Percentiles rank a stretch among this genome's conserved stretches.
phyloP scores from a whole-genome alignment of 1,140 invertebrate species.

The Drosophila punjabiensis region DNA sequence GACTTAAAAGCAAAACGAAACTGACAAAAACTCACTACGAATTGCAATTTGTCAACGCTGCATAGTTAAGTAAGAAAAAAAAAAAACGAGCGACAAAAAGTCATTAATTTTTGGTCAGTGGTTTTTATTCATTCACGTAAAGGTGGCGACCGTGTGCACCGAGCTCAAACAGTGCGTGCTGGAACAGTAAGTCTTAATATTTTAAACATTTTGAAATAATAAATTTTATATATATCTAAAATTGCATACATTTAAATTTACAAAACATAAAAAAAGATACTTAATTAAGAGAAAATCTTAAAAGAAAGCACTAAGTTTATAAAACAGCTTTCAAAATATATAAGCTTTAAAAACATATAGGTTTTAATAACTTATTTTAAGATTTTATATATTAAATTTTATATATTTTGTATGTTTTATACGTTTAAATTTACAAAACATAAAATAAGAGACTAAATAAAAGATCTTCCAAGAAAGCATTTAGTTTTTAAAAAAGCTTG shows the following conservation, averaged over 20 bases:
- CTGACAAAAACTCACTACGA: constrained; percentile 11
- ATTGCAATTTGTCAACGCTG: constrained; percentile 64
- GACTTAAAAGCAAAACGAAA: constrained; percentile 3
- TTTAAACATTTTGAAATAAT: too few species aligned
- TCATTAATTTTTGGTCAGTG: constrained; percentile 39
- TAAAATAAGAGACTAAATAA: too few species aligned
- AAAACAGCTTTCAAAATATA: too few species aligned
- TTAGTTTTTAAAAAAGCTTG: too few species aligned
- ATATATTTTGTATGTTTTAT: too few species aligned
- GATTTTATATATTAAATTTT: too few species aligned
- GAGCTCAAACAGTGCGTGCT: constrained; percentile 12
- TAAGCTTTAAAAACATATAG: too few species aligned
- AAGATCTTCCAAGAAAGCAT: too few species aligned
- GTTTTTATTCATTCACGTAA: constrained; percentile 11
- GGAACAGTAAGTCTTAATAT: background rate
- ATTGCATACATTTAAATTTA: background rate
- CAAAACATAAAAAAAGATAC: too few species aligned
- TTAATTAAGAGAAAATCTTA: too few species aligned
- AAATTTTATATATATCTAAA: background rate
- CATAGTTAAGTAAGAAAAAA: constrained; percentile 15
- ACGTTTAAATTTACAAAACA: background rate
- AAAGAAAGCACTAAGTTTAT: too few species aligned
- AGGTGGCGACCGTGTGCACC: background rate
- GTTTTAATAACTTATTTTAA: too few species aligned
- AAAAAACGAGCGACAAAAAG: constrained; percentile 4